A percentile compares a stretch with the other conserved stretches of the same genome.
Conservation (phyloP, 2,888 invertebrate species). For the Limnephilus lunatus region DNA sequence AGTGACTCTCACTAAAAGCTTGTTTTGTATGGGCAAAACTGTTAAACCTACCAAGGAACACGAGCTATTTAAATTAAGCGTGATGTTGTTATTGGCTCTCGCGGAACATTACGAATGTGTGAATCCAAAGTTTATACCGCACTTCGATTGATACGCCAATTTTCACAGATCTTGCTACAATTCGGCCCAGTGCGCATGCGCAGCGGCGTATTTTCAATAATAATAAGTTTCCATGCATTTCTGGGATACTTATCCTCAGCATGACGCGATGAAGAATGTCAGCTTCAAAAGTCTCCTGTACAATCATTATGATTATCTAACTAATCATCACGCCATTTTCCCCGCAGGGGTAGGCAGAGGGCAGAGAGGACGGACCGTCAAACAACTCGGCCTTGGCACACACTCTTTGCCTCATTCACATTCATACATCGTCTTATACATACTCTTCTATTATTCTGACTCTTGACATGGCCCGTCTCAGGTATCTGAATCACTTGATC, state of each 20-base stretch:
- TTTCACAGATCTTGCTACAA: conserved; percentile 36
- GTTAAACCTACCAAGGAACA: conserved; percentile 17
- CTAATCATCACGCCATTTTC: too few relatives aligned
- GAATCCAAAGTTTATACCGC: conserved; percentile 39
- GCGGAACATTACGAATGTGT: conserved; percentile 34
- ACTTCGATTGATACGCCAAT: conserved; percentile 46
- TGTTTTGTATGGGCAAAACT: conserved; percentile 3
- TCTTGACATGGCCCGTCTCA: too few relatives aligned
- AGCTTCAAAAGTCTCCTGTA: neutral
- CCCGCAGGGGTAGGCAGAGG: too few relatives aligned
- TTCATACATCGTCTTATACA: too few relatives aligned
- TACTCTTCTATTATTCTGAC: too few relatives aligned
- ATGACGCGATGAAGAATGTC: neutral
- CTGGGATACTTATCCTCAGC: neutral
- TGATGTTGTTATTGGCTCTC: conserved; percentile 51
- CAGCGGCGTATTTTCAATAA: neutral
- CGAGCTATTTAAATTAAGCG: conserved; percentile 51
- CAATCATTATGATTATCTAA: neutral
- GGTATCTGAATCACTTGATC: too few relatives aligned
- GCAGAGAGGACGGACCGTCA: too few relatives aligned
- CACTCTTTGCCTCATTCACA: too few relatives aligned
- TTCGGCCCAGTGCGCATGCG: neutral
- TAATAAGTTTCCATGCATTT: neutral
- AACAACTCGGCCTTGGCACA: too few relatives aligned
- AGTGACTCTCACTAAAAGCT: neutral